Base-by-base conservation (phyloP, 1,140 invertebrate genomes). In the Lycorma delicatula region DNA sequence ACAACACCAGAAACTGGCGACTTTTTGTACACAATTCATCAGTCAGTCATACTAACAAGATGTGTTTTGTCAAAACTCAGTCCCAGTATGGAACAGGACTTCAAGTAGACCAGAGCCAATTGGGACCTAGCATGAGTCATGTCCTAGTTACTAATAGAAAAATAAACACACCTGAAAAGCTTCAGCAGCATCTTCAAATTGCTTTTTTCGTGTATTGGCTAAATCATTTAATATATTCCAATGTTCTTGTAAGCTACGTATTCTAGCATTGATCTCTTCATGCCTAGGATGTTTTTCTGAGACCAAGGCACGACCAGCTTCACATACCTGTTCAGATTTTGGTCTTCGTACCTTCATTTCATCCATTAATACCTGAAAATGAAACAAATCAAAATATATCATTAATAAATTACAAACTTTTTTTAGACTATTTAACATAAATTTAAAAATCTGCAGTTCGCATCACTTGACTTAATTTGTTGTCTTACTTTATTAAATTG, bases 171-270 rank as follows among this genome's bases (percentile, higher is more conserved):
- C 84, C 76, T 89, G 87, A 65, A 93, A 95, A 9, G 94, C 93
- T 70, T 97, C 92, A 1, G 88, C 89, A 0, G 94, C 93, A 71
- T 98, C 95, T 62, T 93, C 86, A 0, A 98, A 73, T 67, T 95
- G 89, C 63, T 87, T 89, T 53, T 87, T 84, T 41, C 93, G 77
- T 11, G 84, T 72, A n/a, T 82, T 84, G 0, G 87, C 85, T n/a
- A 95, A 72, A 59, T 93, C 87, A 51, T 89, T 81, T 1, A 99
- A 75, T 11, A 84, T 78, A 54, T 86, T 82, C 92, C 93, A 97
- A 60, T 92, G 85, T 55, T 87, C 81, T 68, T 86, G 83, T 44
- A 95, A 74, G 13, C 82, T 87, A 48, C 86, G 81, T n/a, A 95
- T 85, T 18, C 89, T 77, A 54, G 83, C 80, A 64, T 83, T 81